Evolutionary conservation across 2,888 invertebrate species (phyloP), one percentile per base, ranked within the genome.

Genomic region (Pristionchus entomophagus): DNA sequence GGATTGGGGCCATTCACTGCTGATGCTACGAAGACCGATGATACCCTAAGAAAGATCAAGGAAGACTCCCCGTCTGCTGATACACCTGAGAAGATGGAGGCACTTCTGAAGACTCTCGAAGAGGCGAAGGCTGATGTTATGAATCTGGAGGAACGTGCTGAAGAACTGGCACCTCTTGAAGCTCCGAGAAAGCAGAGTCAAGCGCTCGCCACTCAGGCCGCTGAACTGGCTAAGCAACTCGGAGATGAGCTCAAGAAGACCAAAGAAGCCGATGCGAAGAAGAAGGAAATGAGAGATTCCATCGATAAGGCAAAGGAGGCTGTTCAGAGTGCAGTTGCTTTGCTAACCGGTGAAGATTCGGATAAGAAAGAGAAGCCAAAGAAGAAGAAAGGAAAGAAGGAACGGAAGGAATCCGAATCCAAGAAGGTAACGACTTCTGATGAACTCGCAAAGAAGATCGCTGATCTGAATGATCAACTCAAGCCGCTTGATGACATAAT

Each of bases 311-410:
- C 86, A 29, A 87, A 88, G 80, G 83, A 85, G n/a, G 82, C 85
- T 49, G 87, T 86, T 85, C 84, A 87, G 77, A 86, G 8, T 3
- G 41, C n/a, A 17, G 14, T 77, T 8, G 77, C 10, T 41, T 10
- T 32, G 8, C 22, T 29, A n/a, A 22, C n/a, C 29, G 77, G 14
- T 77, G 77, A 77, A 4, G 45, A 86, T 82, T 82, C 87, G 81
- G 89, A 89, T 69, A 86, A 88, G 78, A 77, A 86, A 45, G 78
- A 84, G 73, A 87, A 87, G 84, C 80, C 69, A n/a, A 87, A 87
- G 83, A 59, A 85, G 69, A 81, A 81, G 56, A 81, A 81, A 56
- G 56, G 56, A 17, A 81, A 81, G 81, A 87, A 89, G 73, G 88
- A 85, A 3, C 45, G 35, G 78, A 78, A 78, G 49, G 78, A 78